phyloP scores from a whole-genome alignment of 2,888 invertebrate species.

The Acanthosepion lycidas region DNA sequence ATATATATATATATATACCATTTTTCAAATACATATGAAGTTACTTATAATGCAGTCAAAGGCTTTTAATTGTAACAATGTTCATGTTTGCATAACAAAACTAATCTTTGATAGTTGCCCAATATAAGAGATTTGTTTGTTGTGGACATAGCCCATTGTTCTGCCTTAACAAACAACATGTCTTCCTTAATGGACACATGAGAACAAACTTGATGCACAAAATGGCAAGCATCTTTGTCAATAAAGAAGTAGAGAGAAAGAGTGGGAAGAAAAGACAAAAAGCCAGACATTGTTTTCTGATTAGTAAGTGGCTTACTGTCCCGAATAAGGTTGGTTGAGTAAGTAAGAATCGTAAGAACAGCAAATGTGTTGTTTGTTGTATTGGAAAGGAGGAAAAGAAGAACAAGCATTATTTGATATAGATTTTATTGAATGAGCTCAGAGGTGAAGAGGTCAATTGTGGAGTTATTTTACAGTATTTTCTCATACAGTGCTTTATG shows the following conservation, averaged over 20 bases:
- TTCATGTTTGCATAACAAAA: background rate
- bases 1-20: background rate
- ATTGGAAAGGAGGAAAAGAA: background rate
- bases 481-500: background rate
- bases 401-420: slow-evolving; percentile 2
- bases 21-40: background rate
- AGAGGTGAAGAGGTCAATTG: background rate
- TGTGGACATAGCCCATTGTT: background rate
- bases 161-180: slow-evolving; percentile 33
- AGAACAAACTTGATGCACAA: slow-evolving; percentile 8
- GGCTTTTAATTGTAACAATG: background rate
- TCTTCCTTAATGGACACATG: slow-evolving; percentile 23
- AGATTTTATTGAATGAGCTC: background rate
- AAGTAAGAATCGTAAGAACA: background rate
- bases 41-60: background rate
- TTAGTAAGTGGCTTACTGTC: background rate
- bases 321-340: background rate
- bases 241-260: background rate
- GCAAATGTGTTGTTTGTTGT: background rate
- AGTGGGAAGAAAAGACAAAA: background rate
- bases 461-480: background rate
- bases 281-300: background rate
- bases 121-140: slow-evolving; percentile 33
- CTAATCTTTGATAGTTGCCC: slow-evolving; percentile 33
- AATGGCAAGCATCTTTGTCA: slow-evolving; percentile 9